phyloP scores from a whole-genome alignment of 2,888 invertebrate genomes.

The Ecdyonurus torrentis region DNA sequence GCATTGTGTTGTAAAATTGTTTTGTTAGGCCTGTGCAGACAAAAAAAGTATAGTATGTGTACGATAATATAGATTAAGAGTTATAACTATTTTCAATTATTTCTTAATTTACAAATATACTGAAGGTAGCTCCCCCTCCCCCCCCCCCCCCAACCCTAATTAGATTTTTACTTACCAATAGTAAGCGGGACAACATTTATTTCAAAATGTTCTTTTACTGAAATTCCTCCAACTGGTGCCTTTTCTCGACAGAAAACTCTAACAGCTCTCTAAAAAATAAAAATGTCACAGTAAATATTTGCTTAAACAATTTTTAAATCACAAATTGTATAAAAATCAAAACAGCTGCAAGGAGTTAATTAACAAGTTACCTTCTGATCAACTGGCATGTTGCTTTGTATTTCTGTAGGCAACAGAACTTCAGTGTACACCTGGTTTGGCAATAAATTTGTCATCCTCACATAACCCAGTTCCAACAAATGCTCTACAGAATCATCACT shows the following conservation, averaged over 20 bases:
- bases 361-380: constrained; percentile 48
- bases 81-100: too few relatives aligned
- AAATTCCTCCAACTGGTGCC: constrained; percentile 96
- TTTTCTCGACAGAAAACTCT: constrained; percentile 91
- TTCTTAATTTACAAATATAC: too few relatives aligned
- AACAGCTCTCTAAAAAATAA: constrained; percentile 45
- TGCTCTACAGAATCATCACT: constrained; percentile 97
- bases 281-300: constrained; percentile 8
- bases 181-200: constrained; percentile 91
- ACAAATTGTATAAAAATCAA: neutral
- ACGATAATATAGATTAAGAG: neutral
- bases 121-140: too few relatives aligned
- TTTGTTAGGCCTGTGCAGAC: constrained; percentile 56
- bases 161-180: constrained; percentile 39
- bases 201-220: constrained; percentile 97
- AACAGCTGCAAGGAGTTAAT: neutral
- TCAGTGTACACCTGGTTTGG: constrained; percentile 91
- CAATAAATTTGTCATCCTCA: constrained; percentile 85
- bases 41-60: neutral
- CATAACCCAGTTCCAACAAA: constrained; percentile 86
- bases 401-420: constrained; percentile 60
- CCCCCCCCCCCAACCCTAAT: too few relatives aligned
- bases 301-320: constrained; percentile 3
- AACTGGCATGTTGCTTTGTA: constrained; percentile 74
- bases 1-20: constrained; percentile 92